Conservation (phyloP, 2,888 invertebrate genomes). For the Lithophane socia region DNA sequence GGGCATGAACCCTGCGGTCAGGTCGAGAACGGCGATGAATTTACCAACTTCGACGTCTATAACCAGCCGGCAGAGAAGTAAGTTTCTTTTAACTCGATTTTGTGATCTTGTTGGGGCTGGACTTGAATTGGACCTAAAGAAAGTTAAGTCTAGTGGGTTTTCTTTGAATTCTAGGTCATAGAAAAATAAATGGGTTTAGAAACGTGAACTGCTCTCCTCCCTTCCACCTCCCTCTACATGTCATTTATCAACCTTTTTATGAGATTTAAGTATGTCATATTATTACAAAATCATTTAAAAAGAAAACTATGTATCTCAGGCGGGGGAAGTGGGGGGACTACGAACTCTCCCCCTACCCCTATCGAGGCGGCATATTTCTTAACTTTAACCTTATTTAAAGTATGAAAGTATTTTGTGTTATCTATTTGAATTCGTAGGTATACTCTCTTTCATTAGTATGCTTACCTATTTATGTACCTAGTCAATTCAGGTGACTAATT, state of each 20-base stretch:
- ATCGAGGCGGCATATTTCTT: too few relatives aligned
- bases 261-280: too few relatives aligned
- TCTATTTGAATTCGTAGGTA: neutral
- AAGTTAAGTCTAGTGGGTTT: neutral
- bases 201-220: too few relatives aligned
- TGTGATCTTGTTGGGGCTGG: neutral
- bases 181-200: neutral
- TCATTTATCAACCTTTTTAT: too few relatives aligned
- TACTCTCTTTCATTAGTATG: neutral
- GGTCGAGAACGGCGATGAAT: constrained; percentile 62
- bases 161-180: neutral
- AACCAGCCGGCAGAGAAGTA: constrained; percentile 66
- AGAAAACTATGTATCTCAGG: too few relatives aligned
- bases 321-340: too few relatives aligned
- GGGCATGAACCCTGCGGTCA: constrained; percentile 72
- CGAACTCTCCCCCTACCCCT: too few relatives aligned
- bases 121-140: neutral
- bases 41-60: constrained; percentile 62
- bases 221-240: too few relatives aligned
- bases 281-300: too few relatives aligned
- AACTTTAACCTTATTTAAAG: neutral
- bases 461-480: neutral
- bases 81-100: constrained; percentile 34
- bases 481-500: neutral
- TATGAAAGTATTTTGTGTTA: neutral